Conservation (phyloP, 2,888 invertebrate species). For the Machimus atricapillus region DNA sequence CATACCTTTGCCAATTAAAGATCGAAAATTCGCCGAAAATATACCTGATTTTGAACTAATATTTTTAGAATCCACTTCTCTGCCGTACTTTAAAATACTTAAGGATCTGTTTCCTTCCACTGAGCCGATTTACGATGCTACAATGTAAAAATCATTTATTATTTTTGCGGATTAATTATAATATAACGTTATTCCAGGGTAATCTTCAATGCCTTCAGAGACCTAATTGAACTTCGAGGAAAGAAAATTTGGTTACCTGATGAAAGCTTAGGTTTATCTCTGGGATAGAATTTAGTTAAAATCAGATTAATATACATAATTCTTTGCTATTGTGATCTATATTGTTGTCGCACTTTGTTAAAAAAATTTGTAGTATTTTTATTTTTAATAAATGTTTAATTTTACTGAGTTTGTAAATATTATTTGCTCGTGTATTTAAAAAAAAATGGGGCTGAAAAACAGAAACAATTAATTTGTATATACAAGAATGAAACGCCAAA, state of each 20-base stretch:
- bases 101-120: conserved; percentile 38
- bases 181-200: background rate
- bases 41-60: conserved; percentile 44
- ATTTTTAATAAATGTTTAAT: too few species aligned
- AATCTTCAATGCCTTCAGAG: conserved; percentile 14
- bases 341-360: too few species aligned
- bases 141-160: background rate
- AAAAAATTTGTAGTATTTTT: too few species aligned
- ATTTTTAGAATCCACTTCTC: conserved; percentile 17
- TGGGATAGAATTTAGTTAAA: background rate
- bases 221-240: conserved; percentile 21
- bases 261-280: conserved; percentile 28
- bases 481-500: too few species aligned
- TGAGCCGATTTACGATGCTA: background rate
- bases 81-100: conserved; percentile 42
- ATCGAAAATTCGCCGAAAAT: conserved; percentile 8
- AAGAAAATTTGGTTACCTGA: conserved; percentile 39
- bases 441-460: too few species aligned
- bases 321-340: too few species aligned
- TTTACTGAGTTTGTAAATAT: too few species aligned
- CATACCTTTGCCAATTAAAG: background rate
- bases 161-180: background rate
- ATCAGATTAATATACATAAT: too few species aligned
- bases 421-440: too few species aligned
- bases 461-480: too few species aligned